Evolutionary conservation across 2,888 invertebrate species (phyloP), one percentile per base, ranked within the genome.

Genomic region (Corythucha ciliata): DNA sequence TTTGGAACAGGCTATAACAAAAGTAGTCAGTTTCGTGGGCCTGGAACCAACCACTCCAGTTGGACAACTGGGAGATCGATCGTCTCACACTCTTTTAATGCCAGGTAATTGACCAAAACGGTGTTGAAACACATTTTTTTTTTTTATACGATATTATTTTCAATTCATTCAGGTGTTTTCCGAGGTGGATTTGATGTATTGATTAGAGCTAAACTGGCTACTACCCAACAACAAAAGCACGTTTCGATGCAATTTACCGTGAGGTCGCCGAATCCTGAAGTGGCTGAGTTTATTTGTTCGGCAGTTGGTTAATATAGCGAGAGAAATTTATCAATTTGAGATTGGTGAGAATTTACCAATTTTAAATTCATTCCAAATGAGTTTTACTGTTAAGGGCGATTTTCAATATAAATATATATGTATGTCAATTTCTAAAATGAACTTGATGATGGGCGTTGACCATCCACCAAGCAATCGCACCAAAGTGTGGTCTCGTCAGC

Each of bases 191-290:
- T 83, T 48, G 91, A 94, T 53, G 55, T 94, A 25, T 71, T 96
- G 48, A 88, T 92, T 0, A 74, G 86, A 55, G 85, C 92, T 2
- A 88, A 91, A 67, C 67, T 91, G 54, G 83, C 81, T 2, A 72
- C 90, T n/a, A 77, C 80, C 0, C 66, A 73, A 24, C 76, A 78
- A 29, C 77, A 75, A 25, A n/a, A n/a, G n/a, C n/a, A n/a, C n/a
- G 88, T 96, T 0, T 92, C 92, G 3, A 91, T 97, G 88, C 88
- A 92, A 67, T 72, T 97, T 48, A 85, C 89, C 0, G 88, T 49
- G 14, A 41, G 40, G 14, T 49, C 41, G 10, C 33, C 41, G 18
- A 14, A 49, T 10, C n/a, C 49, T 21, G 49, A 49, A 2, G 33
- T 49, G 8, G 49, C 49, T 5, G 49, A 49, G 12, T 33, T 49